Conservation (phyloP, 2,797 vertebrate genomes). For the Onychomys torridus region DNA sequence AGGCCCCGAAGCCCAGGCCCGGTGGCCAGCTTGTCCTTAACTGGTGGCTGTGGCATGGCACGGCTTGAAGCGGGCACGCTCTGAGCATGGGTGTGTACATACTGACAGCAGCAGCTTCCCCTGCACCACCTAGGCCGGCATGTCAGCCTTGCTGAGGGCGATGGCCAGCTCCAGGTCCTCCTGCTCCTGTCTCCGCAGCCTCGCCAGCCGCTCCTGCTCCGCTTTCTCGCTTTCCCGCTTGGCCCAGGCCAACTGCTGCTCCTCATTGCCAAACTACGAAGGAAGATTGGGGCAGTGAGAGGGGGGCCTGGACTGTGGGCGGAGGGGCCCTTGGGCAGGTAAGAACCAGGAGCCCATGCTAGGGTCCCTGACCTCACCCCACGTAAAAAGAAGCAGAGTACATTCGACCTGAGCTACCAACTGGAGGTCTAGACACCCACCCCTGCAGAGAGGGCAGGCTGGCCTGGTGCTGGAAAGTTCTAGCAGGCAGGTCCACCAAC, state of each 20-base stretch:
- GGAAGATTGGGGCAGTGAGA: not conserved
- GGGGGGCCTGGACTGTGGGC: too few relatives aligned
- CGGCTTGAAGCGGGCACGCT: conserved; percentile 34
- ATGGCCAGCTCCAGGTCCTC: conserved; percentile 98
- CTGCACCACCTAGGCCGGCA: conserved; percentile 91
- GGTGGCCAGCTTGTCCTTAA: conserved; percentile 17
- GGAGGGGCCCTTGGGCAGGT: not conserved
- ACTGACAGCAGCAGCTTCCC: not conserved
- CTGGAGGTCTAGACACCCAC: not conserved
- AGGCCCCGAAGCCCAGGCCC: not conserved
- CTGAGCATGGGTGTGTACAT: not conserved
- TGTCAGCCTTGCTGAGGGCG: conserved; percentile 99
- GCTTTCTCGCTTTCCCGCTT: conserved; percentile 98
- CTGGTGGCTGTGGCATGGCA: conserved; percentile 64
- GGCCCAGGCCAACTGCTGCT: conserved; percentile 98
- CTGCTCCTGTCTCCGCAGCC: conserved; percentile 96
- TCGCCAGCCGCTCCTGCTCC: conserved; percentile 96
- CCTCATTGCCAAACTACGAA: conserved; percentile 97
- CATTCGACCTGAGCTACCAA: not conserved
- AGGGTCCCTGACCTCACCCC: not conserved
- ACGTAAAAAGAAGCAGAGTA: not conserved
- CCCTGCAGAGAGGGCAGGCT: not conserved
- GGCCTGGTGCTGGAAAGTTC: not conserved
- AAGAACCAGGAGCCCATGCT: not conserved
- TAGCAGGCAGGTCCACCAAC: not conserved